Conservation (phyloP, 2,113 vertebrate species). For the Agelaius tricolor region DNA sequence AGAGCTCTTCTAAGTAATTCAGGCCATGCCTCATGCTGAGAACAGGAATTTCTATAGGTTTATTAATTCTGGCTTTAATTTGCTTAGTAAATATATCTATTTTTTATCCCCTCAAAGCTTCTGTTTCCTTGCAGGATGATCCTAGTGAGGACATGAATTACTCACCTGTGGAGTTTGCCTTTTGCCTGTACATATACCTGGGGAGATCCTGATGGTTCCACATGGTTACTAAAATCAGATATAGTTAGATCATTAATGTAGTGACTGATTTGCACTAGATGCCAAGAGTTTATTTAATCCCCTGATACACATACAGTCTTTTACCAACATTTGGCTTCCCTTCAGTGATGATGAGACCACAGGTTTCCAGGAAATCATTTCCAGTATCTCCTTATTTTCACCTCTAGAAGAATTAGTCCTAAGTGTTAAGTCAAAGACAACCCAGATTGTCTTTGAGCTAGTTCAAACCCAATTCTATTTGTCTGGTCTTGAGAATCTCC, state of each 20-base stretch:
- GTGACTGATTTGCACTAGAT: background rate
- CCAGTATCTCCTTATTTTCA: background rate
- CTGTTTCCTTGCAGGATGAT: background rate
- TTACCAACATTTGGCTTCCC: background rate
- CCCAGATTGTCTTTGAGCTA: background rate
- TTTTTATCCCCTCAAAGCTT: background rate
- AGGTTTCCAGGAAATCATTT: background rate
- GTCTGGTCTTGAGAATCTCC: background rate
- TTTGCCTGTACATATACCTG: background rate
- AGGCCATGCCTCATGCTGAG: background rate
- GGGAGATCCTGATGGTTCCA: background rate
- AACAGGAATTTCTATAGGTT: background rate
- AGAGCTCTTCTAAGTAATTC: background rate
- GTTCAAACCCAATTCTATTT: background rate
- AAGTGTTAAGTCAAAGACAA: background rate
- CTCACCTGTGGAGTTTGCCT: background rate
- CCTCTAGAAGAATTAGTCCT: background rate
- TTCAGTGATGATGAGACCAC: background rate
- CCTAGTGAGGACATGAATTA: background rate
- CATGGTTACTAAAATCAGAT: background rate
- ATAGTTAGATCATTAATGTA: background rate
- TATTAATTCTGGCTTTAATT: background rate
- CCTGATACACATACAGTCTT: rapidly evolving
- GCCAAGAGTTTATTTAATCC: background rate
- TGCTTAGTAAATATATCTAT: background rate